Conservation (phyloP, 2,113 vertebrate genomes). For the Xiphophorus maculatus region DNA sequence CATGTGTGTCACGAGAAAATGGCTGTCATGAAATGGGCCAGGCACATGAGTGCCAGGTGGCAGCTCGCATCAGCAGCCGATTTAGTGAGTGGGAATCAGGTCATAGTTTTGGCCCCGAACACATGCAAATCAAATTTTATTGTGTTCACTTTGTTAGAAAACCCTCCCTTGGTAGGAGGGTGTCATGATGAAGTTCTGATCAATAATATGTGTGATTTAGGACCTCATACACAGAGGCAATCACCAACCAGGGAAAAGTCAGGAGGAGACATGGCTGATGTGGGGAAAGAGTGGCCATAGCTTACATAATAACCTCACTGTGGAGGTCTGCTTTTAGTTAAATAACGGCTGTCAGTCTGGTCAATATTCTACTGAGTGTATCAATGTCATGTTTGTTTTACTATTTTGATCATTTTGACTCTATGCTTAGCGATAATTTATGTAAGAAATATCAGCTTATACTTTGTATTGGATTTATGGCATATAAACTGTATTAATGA, state of each 20-base stretch:
- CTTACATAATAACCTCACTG: conserved; percentile 22
- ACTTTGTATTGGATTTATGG: neutral
- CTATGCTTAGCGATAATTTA: neutral
- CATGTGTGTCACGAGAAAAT: conserved; percentile 36
- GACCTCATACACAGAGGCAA: conserved; percentile 10
- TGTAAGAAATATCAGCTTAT: neutral
- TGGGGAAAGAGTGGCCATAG: conserved; percentile 6
- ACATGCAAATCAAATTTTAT: conserved; percentile 8
- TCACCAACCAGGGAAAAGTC: neutral
- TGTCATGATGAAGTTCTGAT: conserved; percentile 28
- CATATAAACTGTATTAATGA: neutral
- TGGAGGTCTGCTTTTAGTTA: conserved; percentile 11
- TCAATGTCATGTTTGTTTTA: neutral
- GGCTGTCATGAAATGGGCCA: conserved; percentile 55
- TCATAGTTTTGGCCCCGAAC: conserved; percentile 17
- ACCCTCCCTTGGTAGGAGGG: conserved; percentile 11
- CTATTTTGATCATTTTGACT: neutral
- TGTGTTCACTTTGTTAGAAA: conserved; percentile 32
- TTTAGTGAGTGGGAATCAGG: conserved; percentile 19
- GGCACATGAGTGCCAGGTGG: conserved; percentile 60
- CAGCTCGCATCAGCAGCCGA: conserved; percentile 54
- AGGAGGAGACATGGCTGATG: conserved; percentile 1
- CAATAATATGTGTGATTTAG: conserved; percentile 30
- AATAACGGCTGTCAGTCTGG: neutral
- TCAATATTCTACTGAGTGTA: neutral